Conservation (phyloP, 2,888 invertebrate genomes). For the Catonia carolina region DNA sequence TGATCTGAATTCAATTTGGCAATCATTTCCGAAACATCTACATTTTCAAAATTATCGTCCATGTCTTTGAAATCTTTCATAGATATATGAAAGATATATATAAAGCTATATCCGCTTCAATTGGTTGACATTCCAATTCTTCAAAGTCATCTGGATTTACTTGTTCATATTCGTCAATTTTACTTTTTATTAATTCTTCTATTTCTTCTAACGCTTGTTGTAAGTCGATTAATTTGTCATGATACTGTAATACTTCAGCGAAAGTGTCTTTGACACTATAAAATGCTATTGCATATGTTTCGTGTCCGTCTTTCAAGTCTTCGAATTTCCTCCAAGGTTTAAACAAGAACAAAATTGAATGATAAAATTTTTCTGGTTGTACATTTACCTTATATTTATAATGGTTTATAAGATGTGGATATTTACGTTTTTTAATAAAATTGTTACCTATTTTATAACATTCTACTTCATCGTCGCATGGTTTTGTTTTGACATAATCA, state of each 20-base stretch:
- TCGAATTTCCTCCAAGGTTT: neutral
- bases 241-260: constrained; percentile 1
- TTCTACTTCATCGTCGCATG: too few relatives aligned
- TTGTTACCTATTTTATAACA: too few relatives aligned
- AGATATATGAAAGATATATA: too few relatives aligned
- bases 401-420: constrained; percentile 1
- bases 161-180: neutral
- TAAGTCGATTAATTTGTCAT: neutral
- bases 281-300: neutral
- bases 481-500: too few relatives aligned
- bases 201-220: neutral
- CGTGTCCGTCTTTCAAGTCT: constrained; percentile 4
- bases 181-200: constrained; percentile 5
- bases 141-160: neutral
- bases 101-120: neutral
- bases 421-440: neutral
- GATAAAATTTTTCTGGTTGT: constrained; percentile 1
- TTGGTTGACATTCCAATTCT: too few relatives aligned
- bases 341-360: neutral
- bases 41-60: neutral
- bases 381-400: neutral
- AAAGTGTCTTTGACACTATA: neutral
- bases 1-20: neutral
- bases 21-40: neutral
- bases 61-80: constrained; percentile 6